Evolutionary conservation across 2,113 vertebrate genomes (phyloP), one percentile per base, ranked within the genome.

Genomic region (Albula goreensis): DNA sequence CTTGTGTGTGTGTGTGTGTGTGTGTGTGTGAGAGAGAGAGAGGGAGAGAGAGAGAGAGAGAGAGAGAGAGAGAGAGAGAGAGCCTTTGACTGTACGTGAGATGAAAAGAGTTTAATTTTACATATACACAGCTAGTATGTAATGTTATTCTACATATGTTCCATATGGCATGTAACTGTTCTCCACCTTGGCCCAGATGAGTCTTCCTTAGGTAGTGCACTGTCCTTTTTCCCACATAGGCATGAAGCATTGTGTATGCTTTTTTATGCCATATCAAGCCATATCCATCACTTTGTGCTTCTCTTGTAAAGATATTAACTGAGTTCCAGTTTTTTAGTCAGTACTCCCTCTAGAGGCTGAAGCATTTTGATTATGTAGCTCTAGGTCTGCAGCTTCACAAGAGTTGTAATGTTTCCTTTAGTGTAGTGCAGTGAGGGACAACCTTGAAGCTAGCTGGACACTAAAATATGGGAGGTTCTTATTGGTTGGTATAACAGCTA

Each of bases 11-110:
- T 48, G 31, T 48, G 25, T 25, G n/a, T 66, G 25, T 74, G 31
- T 60, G 48, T 83, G 56, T 83, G 48, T 83, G 25, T 63, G 57
- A 48, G 51, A 12, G 82, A 56, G 82, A 7, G 82, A 56, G 53
- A 57, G 52, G 22, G 81, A 57, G 53, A 31, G 81, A 63, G 53
- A 49, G 81, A 19, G 56, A 63, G 53, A 49, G 31, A 63, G 82
- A 41, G 53, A 57, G 81, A 57, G 81, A 9, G 53, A n/a, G 81
- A 22, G 49, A 82, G 81, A 41, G 53, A 60, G n/a, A 41, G 81
- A 19, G 51, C 15, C 52, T 25, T 53, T 41, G 25, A n/a, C n/a
- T 41, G 13, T 15, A 10, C 2, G 50, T 25, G 81, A 56, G 81
- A 56, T 6, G 60, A 7, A 19, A 66, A 19, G 31, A 66, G 60